Base-by-base conservation (phyloP, 2,888 invertebrate species). In the Galeopsomyia nigrocyanea region DNA sequence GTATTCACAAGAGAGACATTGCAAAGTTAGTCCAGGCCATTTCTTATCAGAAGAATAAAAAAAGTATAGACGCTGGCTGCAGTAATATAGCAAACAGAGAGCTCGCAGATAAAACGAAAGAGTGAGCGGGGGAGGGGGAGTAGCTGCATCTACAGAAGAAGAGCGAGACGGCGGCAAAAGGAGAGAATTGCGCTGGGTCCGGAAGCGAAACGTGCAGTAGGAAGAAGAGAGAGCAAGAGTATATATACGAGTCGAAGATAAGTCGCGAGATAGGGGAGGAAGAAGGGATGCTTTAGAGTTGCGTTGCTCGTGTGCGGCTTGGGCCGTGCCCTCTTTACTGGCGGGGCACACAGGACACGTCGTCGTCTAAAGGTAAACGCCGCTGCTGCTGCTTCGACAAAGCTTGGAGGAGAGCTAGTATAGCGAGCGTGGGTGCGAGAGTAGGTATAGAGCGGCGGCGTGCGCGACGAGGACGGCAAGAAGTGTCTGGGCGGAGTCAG, bases 91-190 rank as follows among this genome's bases (percentile, higher is more conserved):
- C 14, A 65, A 65, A 65, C 65, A 65, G 56, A 65, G 65, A 64
- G 5, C 39, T 39, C 49, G 21, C 17, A 64, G 55, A 19, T 51
- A 47, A 63, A 26, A 14, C 49, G n/a, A 22, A 9, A 26, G 2
- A 21, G 63, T 39, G n/a, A 13, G 49, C 26, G 16, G 9, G 49
- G 31, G 49, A 3, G 19, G 22, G 51, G 51, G 31, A 51, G 51
- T 19, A 51, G 19, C 51, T n/a, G 51, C n/a, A 51, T 19, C 51
- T 19, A 56, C 56, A 55, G 56, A 17, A 58, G 21, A 16, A 22
- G 58, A 64, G 68, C 56, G 68, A 68, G 63, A 64, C 57, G 58
- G 62, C 67, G 68, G 57, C 63, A 76, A 67, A 26, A 26, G 26
- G 26, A 26, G 26, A 26, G 26, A 26, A 26, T 26, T 26, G 26